Conservation (phyloP, 2,113 vertebrate species). For the Eonycteris spelaea region DNA sequence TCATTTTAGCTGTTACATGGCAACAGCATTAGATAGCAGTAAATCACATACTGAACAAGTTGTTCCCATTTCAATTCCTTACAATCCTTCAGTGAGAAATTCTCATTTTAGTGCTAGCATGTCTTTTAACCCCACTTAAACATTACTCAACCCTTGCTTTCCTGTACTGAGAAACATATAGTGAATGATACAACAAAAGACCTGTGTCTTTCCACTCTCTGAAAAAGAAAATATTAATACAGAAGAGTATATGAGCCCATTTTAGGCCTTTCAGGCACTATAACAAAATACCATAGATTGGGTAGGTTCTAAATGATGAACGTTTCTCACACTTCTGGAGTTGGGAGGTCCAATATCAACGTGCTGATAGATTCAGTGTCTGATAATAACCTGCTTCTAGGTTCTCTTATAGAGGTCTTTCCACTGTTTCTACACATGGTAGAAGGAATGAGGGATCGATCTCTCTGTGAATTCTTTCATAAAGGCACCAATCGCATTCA, state of each 20-base stretch:
- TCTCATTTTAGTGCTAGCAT: neutral
- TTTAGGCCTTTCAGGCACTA: neutral
- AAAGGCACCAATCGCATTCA: too few species aligned
- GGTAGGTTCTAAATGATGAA: neutral
- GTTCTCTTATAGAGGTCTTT: neutral
- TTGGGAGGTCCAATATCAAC: neutral
- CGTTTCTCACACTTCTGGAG: neutral
- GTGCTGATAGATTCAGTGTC: neutral
- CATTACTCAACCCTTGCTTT: neutral
- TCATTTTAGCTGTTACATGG: neutral
- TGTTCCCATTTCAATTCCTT: slow-evolving; percentile 4
- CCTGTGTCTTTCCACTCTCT: neutral
- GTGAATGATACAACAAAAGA: neutral
- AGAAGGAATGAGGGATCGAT: neutral
- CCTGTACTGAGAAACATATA: neutral
- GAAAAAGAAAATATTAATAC: neutral
- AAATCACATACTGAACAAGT: neutral
- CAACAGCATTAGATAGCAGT: neutral
- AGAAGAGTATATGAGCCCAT: neutral
- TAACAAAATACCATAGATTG: neutral
- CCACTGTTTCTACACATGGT: neutral
- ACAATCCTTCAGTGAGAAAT: neutral
- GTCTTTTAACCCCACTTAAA: neutral
- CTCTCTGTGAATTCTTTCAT: neutral
- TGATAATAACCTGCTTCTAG: neutral